Percentiles rank a stretch among this genome's conserved stretches.
Conservation (phyloP, 2,113 vertebrate species). For the Dissostichus mawsoni region DNA sequence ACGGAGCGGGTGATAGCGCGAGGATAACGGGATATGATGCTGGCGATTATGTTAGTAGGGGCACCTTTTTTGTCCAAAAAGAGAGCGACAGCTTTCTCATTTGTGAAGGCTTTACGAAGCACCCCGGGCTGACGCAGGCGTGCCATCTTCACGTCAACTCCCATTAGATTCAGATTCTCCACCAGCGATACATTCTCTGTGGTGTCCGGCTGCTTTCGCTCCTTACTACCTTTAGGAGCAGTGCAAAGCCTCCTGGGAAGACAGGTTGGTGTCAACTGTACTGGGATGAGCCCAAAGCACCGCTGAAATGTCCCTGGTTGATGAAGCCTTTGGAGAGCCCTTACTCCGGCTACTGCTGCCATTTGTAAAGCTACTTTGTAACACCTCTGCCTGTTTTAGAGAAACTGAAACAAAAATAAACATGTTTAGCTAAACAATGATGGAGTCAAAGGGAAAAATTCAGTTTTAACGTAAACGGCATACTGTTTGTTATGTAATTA, state of each 20-base stretch:
- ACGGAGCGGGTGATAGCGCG: conserved; percentile 81
- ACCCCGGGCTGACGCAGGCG: conserved; percentile 80
- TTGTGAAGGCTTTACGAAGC: conserved; percentile 77
- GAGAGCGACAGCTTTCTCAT: conserved; percentile 78
- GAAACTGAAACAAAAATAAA: conserved; percentile 13
- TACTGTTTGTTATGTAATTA: background rate
- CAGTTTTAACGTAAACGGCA: background rate
- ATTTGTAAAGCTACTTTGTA: conserved; percentile 29
- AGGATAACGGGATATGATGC: conserved; percentile 86
- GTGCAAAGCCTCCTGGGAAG: conserved; percentile 34
- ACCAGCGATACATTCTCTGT: conserved; percentile 80
- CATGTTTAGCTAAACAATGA: background rate
- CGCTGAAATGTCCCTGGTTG: background rate
- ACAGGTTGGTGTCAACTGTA: conserved; percentile 5
- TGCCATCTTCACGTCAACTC: conserved; percentile 83
- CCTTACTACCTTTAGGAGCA: background rate
- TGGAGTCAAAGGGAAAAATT: background rate
- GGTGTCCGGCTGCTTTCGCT: background rate
- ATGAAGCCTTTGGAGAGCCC: conserved; percentile 28
- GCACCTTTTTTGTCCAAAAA: conserved; percentile 86
- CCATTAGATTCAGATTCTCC: conserved; percentile 79
- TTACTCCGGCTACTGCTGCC: conserved; percentile 38
- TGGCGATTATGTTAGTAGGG: conserved; percentile 73
- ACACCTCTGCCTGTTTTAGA: background rate
- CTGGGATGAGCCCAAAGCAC: conserved; percentile 5